Percentiles rank a stretch among this genome's conserved stretches.
Evolutionary conservation across 2,888 invertebrate genomes (phyloP).

Genomic region (Therioaphis trifolii): DNA sequence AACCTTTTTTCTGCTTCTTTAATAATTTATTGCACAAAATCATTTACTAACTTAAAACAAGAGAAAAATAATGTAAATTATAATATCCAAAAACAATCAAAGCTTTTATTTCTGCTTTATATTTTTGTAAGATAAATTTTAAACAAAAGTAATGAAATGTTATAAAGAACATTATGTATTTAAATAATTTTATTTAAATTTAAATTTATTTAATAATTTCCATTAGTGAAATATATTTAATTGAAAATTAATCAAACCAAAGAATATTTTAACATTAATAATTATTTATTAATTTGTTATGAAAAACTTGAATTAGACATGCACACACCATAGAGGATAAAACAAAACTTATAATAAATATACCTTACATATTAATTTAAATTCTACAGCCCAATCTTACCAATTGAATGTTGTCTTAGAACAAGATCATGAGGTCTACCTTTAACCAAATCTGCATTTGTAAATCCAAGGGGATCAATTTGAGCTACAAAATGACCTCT

Average conservation of each 20-base stretch:
- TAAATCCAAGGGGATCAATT: constrained; percentile 94
- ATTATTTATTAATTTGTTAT: constrained; percentile 27
- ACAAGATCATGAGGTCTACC: constrained; percentile 74
- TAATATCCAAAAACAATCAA: no score
- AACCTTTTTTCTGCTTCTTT: no score
- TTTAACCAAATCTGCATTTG: constrained; percentile 76
- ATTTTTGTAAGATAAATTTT: no score
- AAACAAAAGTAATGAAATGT: no score
- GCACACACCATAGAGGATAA: constrained; percentile 44
- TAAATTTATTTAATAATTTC: no score
- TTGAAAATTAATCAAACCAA: neutral
- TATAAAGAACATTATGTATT: no score
- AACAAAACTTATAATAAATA: constrained; percentile 28
- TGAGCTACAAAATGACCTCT: constrained; percentile 94
- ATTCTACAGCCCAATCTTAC: constrained; percentile 70
- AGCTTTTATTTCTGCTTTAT: no score
- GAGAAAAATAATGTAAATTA: no score
- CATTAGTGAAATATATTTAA: neutral
- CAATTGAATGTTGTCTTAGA: constrained; percentile 75
- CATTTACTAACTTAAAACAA: no score
- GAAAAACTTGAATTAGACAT: constrained; percentile 38
- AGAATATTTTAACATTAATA: neutral
- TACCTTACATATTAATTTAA: constrained; percentile 29
- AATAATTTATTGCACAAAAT: no score
- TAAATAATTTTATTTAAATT: no score